Base-by-base conservation (phyloP, 2,113 vertebrate genomes). In the Pangasianodon gigas region DNA sequence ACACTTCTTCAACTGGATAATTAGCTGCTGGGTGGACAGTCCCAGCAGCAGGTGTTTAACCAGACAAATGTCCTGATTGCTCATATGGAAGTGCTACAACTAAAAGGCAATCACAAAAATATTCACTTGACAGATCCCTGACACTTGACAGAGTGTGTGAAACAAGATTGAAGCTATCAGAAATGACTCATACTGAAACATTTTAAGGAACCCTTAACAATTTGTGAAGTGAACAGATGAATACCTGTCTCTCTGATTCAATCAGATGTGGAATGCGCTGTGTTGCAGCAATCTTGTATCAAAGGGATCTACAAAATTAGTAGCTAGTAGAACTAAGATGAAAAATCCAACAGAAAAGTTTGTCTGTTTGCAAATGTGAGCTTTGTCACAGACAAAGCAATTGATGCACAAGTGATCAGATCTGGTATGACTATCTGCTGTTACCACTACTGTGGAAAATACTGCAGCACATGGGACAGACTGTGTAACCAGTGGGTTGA, bases 171-270 rank as follows among this genome's bases (percentile, higher is more conserved):
- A n/a, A n/a, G 11, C 11, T 14, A 80, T 29, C 6, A n/a, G 21
- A 46, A 46, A 46, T 77, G 41, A 46, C 32, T 75, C 71, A 44
- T 8, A 46, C 19, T 11, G 4, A 77, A 46, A 46, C 29, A 54
- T 54, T 32, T 82, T 9, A 16, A 32, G 79, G 79, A 52, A 81
- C 29, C 1, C 26, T 3, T 81, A 18, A 32, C 14, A 32, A 21
- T 82, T 81, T 81, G 79, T n/a, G 26, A 81, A 8, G 51, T 52
- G 51, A 82, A 82, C 80, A 82, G 29, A 56, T 54, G 80, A 7
- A 54, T 52, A 52, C 14, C 48, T 82, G 51, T 56, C 41, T 46
- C 21, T 4, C 74, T 46, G 2, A 44, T 44, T 52, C 21, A 46
- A 11, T 74, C 21, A 48, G 75, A 24, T 75, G 74, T 67, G 62